phyloP scores from a whole-genome alignment of 2,888 invertebrate species.

The Drosophila tripunctata region DNA sequence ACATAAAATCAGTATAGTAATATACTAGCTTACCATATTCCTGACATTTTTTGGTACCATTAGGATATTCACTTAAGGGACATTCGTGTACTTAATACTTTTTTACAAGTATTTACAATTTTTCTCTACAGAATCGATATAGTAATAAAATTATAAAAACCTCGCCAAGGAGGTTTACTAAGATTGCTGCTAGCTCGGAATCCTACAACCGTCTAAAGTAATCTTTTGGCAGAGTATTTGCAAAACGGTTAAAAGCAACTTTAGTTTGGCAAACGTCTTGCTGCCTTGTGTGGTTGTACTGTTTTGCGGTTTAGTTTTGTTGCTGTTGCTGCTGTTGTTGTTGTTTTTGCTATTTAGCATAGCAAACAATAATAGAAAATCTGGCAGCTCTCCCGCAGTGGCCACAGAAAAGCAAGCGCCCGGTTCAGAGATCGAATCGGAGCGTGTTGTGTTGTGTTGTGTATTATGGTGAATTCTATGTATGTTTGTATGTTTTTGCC shows the following conservation, averaged over 20 bases:
- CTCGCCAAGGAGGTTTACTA: too few relatives aligned
- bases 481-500: constrained; percentile 46
- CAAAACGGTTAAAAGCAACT: constrained; percentile 33
- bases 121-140: too few relatives aligned
- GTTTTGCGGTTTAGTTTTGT: too few relatives aligned
- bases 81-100: too few relatives aligned
- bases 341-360: constrained; percentile 62
- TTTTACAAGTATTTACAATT: too few relatives aligned
- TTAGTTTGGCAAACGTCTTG: background rate
- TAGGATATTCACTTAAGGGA: too few relatives aligned
- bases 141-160: too few relatives aligned
- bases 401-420: constrained; percentile 25
- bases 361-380: constrained; percentile 74
- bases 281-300: background rate
- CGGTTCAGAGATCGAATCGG: constrained; percentile 60
- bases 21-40: too few relatives aligned
- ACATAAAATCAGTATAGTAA: too few relatives aligned
- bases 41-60: too few relatives aligned
- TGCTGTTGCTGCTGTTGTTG: constrained; percentile 25
- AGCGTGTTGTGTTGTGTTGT: constrained; percentile 53
- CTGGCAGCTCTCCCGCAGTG: constrained; percentile 70
- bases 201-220: too few relatives aligned
- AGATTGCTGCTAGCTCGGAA: too few relatives aligned
- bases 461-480: constrained; percentile 27
- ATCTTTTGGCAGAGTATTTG: background rate